Evolutionary conservation across 2,113 vertebrate species (phyloP).

Genomic region (Odocoileus virginianus): DNA sequence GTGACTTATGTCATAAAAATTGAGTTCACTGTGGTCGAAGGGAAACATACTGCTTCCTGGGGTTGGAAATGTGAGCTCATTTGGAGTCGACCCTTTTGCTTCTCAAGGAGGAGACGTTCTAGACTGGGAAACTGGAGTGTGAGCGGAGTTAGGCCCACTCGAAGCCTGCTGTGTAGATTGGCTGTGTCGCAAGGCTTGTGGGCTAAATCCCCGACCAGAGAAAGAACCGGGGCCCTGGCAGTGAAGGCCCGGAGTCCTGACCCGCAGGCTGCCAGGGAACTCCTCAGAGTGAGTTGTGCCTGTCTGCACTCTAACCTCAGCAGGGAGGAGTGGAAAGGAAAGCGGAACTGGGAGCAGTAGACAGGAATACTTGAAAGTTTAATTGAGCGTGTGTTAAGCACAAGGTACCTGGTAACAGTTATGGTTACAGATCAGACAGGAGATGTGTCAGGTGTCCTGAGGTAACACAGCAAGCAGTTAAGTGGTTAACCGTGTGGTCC

Average conservation of each 20-base stretch:
- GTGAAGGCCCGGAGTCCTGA: background rate
- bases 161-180: background rate
- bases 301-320: background rate
- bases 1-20: background rate
- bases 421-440: background rate
- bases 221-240: background rate
- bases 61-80: background rate
- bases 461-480: background rate
- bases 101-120: background rate
- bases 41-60: background rate
- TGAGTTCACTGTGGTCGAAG: background rate
- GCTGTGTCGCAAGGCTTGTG: background rate
- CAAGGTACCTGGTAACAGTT: background rate
- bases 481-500: background rate
- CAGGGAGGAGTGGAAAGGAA: background rate
- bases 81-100: background rate
- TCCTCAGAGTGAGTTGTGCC: background rate
- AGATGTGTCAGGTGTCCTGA: background rate
- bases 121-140: background rate
- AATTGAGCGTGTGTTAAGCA: background rate
- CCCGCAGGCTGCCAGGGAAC: background rate
- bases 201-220: background rate
- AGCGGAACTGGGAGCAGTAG: background rate
- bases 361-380: background rate
- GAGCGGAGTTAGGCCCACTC: background rate